A percentile compares a stretch with the other conserved stretches of the same genome.
Conservation (phyloP, 1,140 invertebrate genomes). For the Trypoxylus dichotomus region DNA sequence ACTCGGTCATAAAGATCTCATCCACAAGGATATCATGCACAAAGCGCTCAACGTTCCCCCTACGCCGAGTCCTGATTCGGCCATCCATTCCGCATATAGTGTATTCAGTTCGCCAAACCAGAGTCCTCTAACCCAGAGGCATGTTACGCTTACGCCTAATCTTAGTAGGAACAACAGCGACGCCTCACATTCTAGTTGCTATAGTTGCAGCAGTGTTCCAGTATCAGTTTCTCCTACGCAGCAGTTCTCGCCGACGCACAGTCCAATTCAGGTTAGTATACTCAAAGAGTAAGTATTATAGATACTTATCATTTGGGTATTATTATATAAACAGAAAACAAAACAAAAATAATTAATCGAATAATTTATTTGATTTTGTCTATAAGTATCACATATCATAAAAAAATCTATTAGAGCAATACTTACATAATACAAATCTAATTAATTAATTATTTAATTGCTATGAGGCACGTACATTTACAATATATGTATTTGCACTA, state of each 20-base stretch:
- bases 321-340: too few species aligned
- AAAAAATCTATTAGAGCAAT: too few species aligned
- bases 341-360: too few species aligned
- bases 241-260: slow-evolving; percentile 75
- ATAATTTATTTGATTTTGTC: too few species aligned
- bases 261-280: slow-evolving; percentile 71
- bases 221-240: slow-evolving; percentile 60
- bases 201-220: slow-evolving; percentile 73
- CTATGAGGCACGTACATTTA: too few species aligned
- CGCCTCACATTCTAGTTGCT: slow-evolving; percentile 77
- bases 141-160: slow-evolving; percentile 75
- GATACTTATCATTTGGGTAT: not conserved
- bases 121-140: slow-evolving; percentile 80
- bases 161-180: slow-evolving; percentile 88
- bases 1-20: slow-evolving; percentile 45
- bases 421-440: too few species aligned
- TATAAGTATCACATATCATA: too few species aligned
- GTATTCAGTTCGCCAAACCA: slow-evolving; percentile 81
- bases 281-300: not conserved
- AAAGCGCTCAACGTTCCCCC: slow-evolving; percentile 58
- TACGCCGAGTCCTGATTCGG: slow-evolving; percentile 79
- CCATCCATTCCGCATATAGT: slow-evolving; percentile 83
- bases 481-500: too few species aligned
- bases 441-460: too few species aligned
- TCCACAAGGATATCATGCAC: slow-evolving; percentile 60